A percentile compares a stretch with the other conserved stretches of the same genome.
These are phyloP conservation scores for Dicrostonyx torquatus DNA, from an alignment of 2,797 vertebrate genomes.

Conservation along the genomic window DNA sequence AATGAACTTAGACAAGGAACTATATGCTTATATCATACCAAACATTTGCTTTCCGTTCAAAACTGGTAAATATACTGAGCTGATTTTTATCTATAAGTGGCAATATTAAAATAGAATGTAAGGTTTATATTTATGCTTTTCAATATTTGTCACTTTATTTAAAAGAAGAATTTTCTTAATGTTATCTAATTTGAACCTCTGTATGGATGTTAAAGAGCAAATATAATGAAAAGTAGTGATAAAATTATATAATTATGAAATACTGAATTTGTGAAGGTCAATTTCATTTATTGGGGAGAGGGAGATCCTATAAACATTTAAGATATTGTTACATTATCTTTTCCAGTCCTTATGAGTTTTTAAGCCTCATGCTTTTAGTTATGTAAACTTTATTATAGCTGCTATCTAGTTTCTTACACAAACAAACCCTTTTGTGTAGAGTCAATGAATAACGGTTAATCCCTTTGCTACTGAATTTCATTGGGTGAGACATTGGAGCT, in stretches of 20 bases:
- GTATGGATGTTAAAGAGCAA: background rate
- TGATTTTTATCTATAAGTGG: slow-evolving; percentile 6
- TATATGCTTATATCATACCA: background rate
- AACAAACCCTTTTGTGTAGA: background rate
- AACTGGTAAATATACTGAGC: slow-evolving; percentile 40
- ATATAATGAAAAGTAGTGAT: slow-evolving; percentile 24
- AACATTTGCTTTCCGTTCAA: slow-evolving; percentile 63
- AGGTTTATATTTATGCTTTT: slow-evolving; percentile 69
- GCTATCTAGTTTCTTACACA: background rate
- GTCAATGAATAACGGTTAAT: background rate
- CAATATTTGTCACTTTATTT: slow-evolving; percentile 37
- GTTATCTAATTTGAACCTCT: background rate
- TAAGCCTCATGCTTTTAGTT: background rate
- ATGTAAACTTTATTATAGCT: background rate
- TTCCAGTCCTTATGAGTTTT: background rate
- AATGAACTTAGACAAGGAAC: background rate
- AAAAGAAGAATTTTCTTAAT: slow-evolving; percentile 55
- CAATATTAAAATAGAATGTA: slow-evolving; percentile 24
- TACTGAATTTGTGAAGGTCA: background rate
- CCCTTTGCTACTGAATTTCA: background rate
- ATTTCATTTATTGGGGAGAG: background rate
- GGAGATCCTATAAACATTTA: background rate
- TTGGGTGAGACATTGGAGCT: background rate
- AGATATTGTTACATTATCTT: background rate
- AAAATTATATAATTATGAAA: slow-evolving; percentile 21